Conservation (phyloP, 2,888 invertebrate species). For the Notocelia uddmanniana region DNA sequence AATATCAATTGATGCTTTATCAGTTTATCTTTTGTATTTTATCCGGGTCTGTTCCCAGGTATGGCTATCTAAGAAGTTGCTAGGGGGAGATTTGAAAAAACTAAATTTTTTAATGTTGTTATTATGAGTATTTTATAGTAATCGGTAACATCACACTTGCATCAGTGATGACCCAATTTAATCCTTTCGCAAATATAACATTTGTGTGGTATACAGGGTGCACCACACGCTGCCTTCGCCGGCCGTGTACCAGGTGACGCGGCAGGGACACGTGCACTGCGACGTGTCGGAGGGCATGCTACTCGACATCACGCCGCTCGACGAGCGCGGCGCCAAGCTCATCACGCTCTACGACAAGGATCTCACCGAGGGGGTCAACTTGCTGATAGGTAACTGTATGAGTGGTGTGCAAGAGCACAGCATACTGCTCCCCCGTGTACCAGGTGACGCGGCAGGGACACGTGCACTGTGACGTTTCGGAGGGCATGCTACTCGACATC, state of each 20-base stretch:
- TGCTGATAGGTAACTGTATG: slow-evolving; percentile 87
- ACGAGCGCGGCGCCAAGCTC: slow-evolving; percentile 87
- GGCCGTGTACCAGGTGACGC: slow-evolving; percentile 89
- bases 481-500: slow-evolving; percentile 89
- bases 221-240: slow-evolving; percentile 86
- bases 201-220: slow-evolving; percentile 65
- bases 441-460: neutral
- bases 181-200: neutral
- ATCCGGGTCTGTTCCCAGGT: no score
- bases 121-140: neutral
- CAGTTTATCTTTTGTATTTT: no score
- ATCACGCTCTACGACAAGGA: slow-evolving; percentile 91
- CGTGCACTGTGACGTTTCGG: slow-evolving; percentile 83
- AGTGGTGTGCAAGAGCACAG: neutral
- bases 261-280: slow-evolving; percentile 90
- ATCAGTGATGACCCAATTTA: no score
- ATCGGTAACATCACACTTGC: neutral
- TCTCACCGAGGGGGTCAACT: slow-evolving; percentile 90
- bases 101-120: no score
- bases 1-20: no score
- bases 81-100: no score
- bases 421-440: neutral
- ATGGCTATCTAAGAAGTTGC: no score
- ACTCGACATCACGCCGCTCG: slow-evolving; percentile 89
- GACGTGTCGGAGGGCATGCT: slow-evolving; percentile 89